A percentile compares a stretch with the other conserved stretches of the same genome.
Evolutionary conservation across 2,113 vertebrate genomes (phyloP).

Genomic region (Protomyctophum bolini): DNA sequence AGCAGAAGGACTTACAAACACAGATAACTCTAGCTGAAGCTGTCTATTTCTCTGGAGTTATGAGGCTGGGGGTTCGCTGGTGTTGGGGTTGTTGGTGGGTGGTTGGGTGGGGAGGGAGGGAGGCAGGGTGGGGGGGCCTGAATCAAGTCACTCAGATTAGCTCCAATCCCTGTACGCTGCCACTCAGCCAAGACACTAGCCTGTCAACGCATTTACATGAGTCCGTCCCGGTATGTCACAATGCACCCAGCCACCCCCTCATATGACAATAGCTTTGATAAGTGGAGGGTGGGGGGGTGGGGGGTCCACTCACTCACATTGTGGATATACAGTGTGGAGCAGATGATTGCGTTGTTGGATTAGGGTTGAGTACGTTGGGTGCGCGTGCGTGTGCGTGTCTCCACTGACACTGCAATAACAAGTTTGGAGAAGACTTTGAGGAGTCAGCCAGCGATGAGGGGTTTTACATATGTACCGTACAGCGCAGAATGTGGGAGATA

Average conservation of each 20-base stretch:
- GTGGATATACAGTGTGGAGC: conserved; percentile 35
- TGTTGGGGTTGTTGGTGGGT: no score
- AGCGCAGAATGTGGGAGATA: conserved; percentile 56
- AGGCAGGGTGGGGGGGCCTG: conserved; percentile 24
- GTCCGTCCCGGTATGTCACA: conserved; percentile 67
- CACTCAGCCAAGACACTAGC: conserved; percentile 72
- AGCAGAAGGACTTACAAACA: conserved; percentile 82
- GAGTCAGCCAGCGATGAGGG: conserved; percentile 13
- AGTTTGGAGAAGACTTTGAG: conserved; percentile 65
- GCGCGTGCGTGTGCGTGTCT: conserved; percentile 30
- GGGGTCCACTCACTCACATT: conserved; percentile 61
- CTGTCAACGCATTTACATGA: conserved; percentile 75
- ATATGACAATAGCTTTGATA: conserved; percentile 59
- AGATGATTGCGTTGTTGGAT: conserved; percentile 65
- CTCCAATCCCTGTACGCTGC: conserved; percentile 71
- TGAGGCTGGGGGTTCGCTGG: conserved; percentile 30
- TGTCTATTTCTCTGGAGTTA: conserved; percentile 78
- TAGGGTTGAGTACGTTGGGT: conserved; percentile 50
- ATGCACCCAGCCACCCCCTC: conserved; percentile 46
- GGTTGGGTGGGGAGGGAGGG: no score
- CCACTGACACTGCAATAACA: conserved; percentile 63
- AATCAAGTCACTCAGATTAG: conserved; percentile 81
- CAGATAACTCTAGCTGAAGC: conserved; percentile 72
- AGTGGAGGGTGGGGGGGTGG: conserved; percentile 14
- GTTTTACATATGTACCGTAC: conserved; percentile 5